Conservation (phyloP, 2,113 vertebrate genomes). For the Hepsetus odoe region DNA sequence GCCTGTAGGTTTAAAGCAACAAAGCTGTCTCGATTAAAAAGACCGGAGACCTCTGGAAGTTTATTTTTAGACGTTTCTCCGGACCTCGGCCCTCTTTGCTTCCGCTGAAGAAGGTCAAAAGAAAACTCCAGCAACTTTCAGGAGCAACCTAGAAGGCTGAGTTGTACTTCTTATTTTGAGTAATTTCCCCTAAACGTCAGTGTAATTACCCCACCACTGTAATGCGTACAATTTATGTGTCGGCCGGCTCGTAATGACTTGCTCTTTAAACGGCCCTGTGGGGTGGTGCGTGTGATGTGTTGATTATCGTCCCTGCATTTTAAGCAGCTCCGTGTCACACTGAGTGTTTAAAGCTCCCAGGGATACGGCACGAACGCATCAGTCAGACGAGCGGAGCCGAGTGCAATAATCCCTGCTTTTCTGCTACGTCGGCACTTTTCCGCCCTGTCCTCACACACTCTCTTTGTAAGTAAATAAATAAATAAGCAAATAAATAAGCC, state of each 20-base stretch:
- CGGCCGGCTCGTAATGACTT: constrained; percentile 42
- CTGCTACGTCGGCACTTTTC: constrained; percentile 38
- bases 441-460: background rate
- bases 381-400: constrained; percentile 28
- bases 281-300: constrained; percentile 24
- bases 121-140: background rate
- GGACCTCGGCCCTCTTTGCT: background rate
- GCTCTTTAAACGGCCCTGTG: constrained; percentile 35
- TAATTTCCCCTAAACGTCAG: constrained; percentile 47
- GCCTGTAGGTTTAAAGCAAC: no score
- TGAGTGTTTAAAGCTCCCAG: constrained; percentile 29
- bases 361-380: constrained; percentile 34
- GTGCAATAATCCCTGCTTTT: constrained; percentile 47
- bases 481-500: background rate
- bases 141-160: constrained; percentile 1
- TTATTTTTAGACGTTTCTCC: background rate
- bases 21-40: no score
- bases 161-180: constrained; percentile 37
- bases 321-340: constrained; percentile 38
- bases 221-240: constrained; percentile 54
- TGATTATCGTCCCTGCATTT: constrained; percentile 47
- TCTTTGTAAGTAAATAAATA: background rate
- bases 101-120: constrained; percentile 8
- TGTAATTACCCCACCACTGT: constrained; percentile 46
- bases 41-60: no score